Evolutionary conservation across 2,797 vertebrate species (phyloP).

Genomic region (Gallinago solitaria): DNA sequence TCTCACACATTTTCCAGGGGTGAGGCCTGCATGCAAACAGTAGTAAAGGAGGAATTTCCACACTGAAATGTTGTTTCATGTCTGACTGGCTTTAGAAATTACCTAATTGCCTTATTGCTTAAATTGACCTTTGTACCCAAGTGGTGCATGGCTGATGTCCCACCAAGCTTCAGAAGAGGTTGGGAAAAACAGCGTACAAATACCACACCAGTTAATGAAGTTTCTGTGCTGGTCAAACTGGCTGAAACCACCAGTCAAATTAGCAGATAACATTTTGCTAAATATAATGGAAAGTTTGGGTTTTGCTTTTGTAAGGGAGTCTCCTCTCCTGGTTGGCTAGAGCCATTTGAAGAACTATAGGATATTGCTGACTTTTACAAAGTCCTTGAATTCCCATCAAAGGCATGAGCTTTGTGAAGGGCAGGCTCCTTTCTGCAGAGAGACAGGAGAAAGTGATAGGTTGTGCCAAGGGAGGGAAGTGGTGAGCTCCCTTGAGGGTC

Average conservation of each 20-base stretch:
- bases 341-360: background rate
- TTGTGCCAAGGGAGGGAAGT: background rate
- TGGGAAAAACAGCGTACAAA: background rate
- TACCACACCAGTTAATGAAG: background rate
- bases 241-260: background rate
- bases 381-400: background rate
- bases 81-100: background rate
- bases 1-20: background rate
- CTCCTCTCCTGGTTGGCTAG: background rate
- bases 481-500: background rate
- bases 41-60: background rate
- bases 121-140: background rate
- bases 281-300: background rate
- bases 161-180: background rate
- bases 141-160: rapidly evolving
- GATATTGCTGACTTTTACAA: background rate
- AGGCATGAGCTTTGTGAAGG: background rate
- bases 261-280: background rate
- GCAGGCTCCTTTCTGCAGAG: background rate
- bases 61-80: background rate
- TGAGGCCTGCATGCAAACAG: background rate
- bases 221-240: background rate
- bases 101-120: background rate
- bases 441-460: background rate
- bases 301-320: background rate